Conservation (phyloP, 2,888 invertebrate species). For the Venusia cambrica region DNA sequence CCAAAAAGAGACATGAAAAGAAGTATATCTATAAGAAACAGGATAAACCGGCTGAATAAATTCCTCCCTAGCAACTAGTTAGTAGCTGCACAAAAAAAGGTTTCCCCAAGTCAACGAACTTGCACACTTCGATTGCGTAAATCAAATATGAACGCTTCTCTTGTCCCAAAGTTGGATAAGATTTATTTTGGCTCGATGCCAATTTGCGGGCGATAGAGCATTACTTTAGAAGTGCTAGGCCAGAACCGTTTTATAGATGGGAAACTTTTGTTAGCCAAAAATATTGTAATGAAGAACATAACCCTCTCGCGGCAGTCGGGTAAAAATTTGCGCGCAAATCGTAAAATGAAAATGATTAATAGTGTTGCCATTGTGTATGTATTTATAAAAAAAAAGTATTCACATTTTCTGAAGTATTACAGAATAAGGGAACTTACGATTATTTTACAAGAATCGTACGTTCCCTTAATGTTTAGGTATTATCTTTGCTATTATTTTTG, state of each 20-base stretch:
- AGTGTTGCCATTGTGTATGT: too few relatives aligned
- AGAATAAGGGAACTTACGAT: too few relatives aligned
- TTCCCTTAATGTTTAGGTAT: too few relatives aligned
- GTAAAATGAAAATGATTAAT: too few relatives aligned
- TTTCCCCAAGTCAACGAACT: conserved; percentile 13
- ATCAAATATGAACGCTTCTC: conserved; percentile 18
- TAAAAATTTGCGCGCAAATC: too few relatives aligned
- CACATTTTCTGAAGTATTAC: too few relatives aligned
- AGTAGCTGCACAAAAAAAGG: conserved; percentile 1
- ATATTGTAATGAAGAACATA: neutral
- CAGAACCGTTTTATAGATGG: conserved; percentile 12
- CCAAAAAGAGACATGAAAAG: too few relatives aligned
- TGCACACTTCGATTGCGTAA: conserved; percentile 13
- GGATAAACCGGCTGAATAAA: neutral
- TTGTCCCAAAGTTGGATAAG: conserved; percentile 18
- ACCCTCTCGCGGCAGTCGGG: neutral
- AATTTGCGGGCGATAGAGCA: conserved; percentile 17
- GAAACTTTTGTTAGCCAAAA: conserved; percentile 9
- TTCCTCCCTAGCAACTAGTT: too few relatives aligned
- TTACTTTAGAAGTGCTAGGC: conserved; percentile 16
- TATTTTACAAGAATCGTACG: too few relatives aligned
- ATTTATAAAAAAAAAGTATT: too few relatives aligned
- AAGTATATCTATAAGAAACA: too few relatives aligned
- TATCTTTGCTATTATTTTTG: too few relatives aligned
- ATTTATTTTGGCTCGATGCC: conserved; percentile 16